Evolutionary conservation across 1,140 invertebrate species (phyloP), one percentile per base, ranked within the genome.

Genomic region (Oncopodura yosiiana): DNA sequence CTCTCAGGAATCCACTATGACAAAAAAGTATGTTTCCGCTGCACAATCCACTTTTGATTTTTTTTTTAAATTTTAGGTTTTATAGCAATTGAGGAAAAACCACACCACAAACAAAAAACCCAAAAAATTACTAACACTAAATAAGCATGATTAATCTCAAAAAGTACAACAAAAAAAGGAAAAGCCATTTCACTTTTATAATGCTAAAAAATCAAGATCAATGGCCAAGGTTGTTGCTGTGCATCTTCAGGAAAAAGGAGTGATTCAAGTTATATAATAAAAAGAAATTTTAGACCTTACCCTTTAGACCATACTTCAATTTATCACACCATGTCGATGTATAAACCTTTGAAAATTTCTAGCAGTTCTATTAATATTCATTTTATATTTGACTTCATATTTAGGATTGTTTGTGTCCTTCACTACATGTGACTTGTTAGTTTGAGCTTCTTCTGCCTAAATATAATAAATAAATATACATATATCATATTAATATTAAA

Each of bases 261-360:
- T n/a, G n/a, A n/a, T n/a, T n/a, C n/a, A n/a, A n/a, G n/a, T n/a
- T n/a, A n/a, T n/a, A n/a, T n/a, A n/a, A n/a, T n/a, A n/a, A n/a
- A n/a, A n/a, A n/a, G n/a, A n/a, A n/a, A n/a, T n/a, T n/a, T n/a
- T n/a, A n/a, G n/a, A n/a, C 11, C 80, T 82, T 75, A 95, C 92
- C 92, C 91, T 77, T 87, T 86, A 0, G 87, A 84, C 75, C 83
- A 94, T 12, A 97, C 77, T 74, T 96, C 89, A 58, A 89, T 81
- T 66, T 96, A n/a, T 96, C 14, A 94, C 71, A 19, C 77, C 76
- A 58, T 94, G 87, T 54, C 89, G 76, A 71, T 94, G 94, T 64
- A 96, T 87, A 27, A 87, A 76, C 53, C 92, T 70, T 59, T 82
- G 79, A 65, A 92, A 89, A 16, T 82, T 78, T 49, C 90, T 75